Evolutionary conservation across 2,113 vertebrate species (phyloP).

Genomic region (Danionella cerebrum): DNA sequence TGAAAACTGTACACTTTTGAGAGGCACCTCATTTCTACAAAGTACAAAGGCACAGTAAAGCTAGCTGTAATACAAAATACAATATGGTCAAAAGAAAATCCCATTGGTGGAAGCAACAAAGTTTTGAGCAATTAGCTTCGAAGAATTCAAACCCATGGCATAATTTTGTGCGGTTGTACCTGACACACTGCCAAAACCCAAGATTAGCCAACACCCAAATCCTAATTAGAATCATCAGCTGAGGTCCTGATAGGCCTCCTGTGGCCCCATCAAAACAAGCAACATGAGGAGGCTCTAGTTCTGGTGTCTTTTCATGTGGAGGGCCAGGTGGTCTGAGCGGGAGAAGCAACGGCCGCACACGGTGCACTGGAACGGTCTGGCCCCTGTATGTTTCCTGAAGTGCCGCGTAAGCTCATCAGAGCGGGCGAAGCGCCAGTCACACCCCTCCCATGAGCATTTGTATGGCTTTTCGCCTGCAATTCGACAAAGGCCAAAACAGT

Average conservation of each 20-base stretch:
- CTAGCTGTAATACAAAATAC: conserved; percentile 14
- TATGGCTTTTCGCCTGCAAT: conserved; percentile 91
- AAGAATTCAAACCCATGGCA: conserved; percentile 3
- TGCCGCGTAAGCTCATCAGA: conserved; percentile 95
- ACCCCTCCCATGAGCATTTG: conserved; percentile 94
- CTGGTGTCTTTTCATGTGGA: conserved; percentile 98
- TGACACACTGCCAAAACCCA: conserved; percentile 30
- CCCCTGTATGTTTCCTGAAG: conserved; percentile 94
- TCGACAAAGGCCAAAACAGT: conserved; percentile 4
- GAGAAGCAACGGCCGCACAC: conserved; percentile 94
- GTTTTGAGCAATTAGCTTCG: conserved; percentile 13
- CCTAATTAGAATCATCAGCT: conserved; percentile 18
- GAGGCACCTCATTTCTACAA: neutral
- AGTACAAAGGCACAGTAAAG: conserved; percentile 35
- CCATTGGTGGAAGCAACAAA: neutral
- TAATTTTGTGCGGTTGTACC: conserved; percentile 1
- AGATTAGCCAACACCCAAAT: conserved; percentile 27
- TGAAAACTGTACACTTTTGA: neutral
- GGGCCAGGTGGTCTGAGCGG: conserved; percentile 92
- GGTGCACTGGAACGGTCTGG: conserved; percentile 92
- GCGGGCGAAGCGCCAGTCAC: conserved; percentile 93
- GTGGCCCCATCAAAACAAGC: neutral
- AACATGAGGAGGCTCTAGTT: conserved; percentile 56
- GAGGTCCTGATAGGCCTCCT: neutral
- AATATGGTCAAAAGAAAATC: conserved; percentile 3